Evolutionary conservation across 1,140 invertebrate species (phyloP), one percentile per base, ranked within the genome.

Genomic region (Hylaeus volcanicus): DNA sequence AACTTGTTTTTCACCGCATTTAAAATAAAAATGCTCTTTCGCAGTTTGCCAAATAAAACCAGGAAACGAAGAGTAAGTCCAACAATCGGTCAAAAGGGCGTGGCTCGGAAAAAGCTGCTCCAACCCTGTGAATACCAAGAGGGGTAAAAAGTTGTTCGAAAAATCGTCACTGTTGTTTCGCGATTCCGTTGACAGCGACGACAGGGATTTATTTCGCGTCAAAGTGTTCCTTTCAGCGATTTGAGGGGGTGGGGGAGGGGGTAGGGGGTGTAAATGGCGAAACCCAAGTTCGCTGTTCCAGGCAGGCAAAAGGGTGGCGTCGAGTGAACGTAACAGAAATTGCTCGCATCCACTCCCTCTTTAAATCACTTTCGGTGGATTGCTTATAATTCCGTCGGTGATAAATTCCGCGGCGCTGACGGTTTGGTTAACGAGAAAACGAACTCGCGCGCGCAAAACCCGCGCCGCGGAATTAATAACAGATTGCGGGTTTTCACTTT

Each of bases 301-400:
- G 61, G 37, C 14, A 48, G 48, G 41, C 56, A 51, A 37, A 45
- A 68, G n/a, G 41, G 9, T 41, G 60, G 63, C 9, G 51, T 6
- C 8, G 51, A 51, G 2, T 2, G 51, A 51, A 56, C 14, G 70
- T n/a, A 41, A 41, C 51, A 58, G 51, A 65, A 79, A 79, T 74
- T 58, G 14, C 77, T 74, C 61, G 77, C 61, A 74, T 74, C 61
- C 56, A 74, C 74, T 58, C 61, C 61, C 41, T 65, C 77, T 79
- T 79, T 79, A 79, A 79, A 79, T 79, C 77, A 79, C 71, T 74
- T 79, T 79, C 71, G 61, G 70, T 65, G 77, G 71, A 79, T 79
- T 65, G 77, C 77, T 79, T 79, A 79, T 79, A 79, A 79, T 79
- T 79, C 77, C 45, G 6, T 37, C 12, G 26, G 45, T 71, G 51